These are phyloP conservation scores for Crenichthys baileyi DNA, from an alignment of 2,797 vertebrate genomes.

Conservation along the genomic window DNA sequence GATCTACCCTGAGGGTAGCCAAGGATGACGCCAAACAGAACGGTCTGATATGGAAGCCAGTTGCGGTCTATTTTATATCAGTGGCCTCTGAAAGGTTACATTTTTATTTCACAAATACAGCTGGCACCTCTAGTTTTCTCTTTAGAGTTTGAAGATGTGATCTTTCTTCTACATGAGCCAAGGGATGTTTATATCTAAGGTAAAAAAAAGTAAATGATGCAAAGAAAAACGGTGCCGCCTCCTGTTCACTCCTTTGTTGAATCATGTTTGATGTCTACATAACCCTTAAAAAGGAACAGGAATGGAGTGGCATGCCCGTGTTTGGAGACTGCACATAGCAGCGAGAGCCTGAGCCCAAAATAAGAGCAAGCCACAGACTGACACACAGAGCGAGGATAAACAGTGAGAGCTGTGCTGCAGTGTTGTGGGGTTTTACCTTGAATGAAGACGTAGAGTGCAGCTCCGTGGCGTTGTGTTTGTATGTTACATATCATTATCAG, in stretches of 20 bases:
- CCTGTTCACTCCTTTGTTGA: constrained; percentile 25
- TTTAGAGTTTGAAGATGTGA: not conserved
- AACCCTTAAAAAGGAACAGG: constrained; percentile 39
- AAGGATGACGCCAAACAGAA: constrained; percentile 45
- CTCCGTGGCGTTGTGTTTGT: constrained; percentile 21
- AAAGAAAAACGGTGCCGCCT: constrained; percentile 34
- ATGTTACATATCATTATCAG: constrained; percentile 58
- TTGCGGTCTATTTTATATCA: constrained; percentile 13
- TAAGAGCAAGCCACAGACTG: constrained; percentile 69
- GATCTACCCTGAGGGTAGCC: constrained; percentile 56
- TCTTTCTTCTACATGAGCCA: constrained; percentile 14
- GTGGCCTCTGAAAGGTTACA: not conserved
- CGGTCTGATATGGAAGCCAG: constrained; percentile 37
- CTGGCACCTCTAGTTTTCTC: constrained; percentile 3
- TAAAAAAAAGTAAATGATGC: constrained; percentile 23
- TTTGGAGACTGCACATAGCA: constrained; percentile 50
- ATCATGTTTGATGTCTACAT: constrained; percentile 54
- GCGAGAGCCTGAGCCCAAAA: constrained; percentile 46
- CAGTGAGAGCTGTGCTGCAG: constrained; percentile 69
- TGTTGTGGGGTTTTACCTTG: constrained; percentile 54
- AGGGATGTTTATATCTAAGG: constrained; percentile 25
- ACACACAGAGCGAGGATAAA: constrained; percentile 71
- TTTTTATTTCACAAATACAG: constrained; percentile 19
- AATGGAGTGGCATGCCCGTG: constrained; percentile 10
- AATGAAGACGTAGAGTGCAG: constrained; percentile 49